Conservation (phyloP, 1,140 invertebrate genomes). For the Zaprionus davidi region DNA sequence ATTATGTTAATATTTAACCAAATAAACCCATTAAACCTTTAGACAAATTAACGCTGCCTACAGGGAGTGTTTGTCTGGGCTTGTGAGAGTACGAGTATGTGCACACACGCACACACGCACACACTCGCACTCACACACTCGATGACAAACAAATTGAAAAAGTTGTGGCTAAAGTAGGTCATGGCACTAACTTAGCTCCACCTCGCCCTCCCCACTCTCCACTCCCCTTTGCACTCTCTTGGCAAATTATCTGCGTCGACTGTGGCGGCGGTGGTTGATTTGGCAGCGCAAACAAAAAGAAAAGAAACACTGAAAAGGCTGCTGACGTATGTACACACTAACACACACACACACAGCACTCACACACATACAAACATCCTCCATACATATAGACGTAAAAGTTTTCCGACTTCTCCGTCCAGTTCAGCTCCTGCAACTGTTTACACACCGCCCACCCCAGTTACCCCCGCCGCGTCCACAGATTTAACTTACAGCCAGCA, state of each 20-base stretch:
- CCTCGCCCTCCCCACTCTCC: conserved; percentile 17
- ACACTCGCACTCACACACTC: conserved; percentile 7
- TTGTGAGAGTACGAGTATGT: neutral
- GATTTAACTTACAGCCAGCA: conserved; percentile 39
- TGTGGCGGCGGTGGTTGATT: conserved; percentile 67
- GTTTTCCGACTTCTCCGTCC: conserved; percentile 26
- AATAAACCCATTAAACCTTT: conserved; percentile 67
- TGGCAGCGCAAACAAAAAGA: conserved; percentile 63
- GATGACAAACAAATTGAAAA: conserved; percentile 73
- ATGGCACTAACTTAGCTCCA: conserved; percentile 56
- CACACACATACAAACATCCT: neutral
- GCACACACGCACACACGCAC: conserved; percentile 20
- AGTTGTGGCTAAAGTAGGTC: conserved; percentile 73
- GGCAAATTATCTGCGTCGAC: conserved; percentile 74
- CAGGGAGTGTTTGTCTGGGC: neutral
- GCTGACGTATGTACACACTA: conserved; percentile 63
- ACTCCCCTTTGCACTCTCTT: conserved; percentile 49
- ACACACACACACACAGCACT: conserved; percentile 19
- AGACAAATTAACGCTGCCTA: conserved; percentile 30
- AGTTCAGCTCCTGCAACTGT: conserved; percentile 47
- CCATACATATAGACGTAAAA: neutral
- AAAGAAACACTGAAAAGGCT: conserved; percentile 67
- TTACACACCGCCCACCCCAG: conserved; percentile 32
- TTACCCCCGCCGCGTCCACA: neutral
- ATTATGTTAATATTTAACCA: conserved; percentile 66